A percentile compares a stretch with the other conserved stretches of the same genome.
Evolutionary conservation across 1,140 invertebrate genomes (phyloP).

Genomic region (Neodiprion virginianus): DNA sequence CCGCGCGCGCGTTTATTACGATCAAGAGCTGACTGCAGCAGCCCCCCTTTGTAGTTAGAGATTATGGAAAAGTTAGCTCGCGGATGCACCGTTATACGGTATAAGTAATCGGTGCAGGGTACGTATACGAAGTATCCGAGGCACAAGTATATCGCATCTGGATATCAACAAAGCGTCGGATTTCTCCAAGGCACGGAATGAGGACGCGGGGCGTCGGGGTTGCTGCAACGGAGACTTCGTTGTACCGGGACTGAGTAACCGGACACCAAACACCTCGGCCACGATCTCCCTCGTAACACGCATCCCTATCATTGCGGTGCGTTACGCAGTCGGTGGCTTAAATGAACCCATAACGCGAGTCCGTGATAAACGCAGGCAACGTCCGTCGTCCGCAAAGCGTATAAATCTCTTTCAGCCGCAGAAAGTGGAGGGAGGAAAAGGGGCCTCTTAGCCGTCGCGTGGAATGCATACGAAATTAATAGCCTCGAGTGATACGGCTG

Average conservation of each 20-base stretch:
- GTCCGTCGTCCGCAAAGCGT: neutral
- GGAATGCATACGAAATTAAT: slow-evolving; percentile 6
- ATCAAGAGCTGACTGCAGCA: too few relatives aligned
- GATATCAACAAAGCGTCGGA: slow-evolving; percentile 1
- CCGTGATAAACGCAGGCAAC: neutral
- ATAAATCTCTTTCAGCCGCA: neutral
- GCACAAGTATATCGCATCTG: neutral
- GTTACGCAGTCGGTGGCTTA: neutral
- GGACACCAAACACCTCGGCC: neutral
- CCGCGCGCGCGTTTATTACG: too few relatives aligned
- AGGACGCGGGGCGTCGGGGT: too few relatives aligned
- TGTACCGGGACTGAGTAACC: neutral
- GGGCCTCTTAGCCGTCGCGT: neutral
- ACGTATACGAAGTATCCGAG: neutral
- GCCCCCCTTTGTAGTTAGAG: too few relatives aligned
- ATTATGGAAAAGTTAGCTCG: neutral
- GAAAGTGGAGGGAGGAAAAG: neutral
- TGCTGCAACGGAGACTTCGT: too few relatives aligned
- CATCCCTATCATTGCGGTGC: neutral
- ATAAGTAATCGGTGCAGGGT: neutral
- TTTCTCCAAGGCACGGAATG: neutral
- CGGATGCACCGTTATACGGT: neutral
- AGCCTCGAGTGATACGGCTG: slow-evolving; percentile 1
- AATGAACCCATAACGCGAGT: slow-evolving; percentile 2
- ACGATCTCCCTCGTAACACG: neutral